Conservation (phyloP, 2,113 vertebrate species). For the Mormoops blainvillei region DNA sequence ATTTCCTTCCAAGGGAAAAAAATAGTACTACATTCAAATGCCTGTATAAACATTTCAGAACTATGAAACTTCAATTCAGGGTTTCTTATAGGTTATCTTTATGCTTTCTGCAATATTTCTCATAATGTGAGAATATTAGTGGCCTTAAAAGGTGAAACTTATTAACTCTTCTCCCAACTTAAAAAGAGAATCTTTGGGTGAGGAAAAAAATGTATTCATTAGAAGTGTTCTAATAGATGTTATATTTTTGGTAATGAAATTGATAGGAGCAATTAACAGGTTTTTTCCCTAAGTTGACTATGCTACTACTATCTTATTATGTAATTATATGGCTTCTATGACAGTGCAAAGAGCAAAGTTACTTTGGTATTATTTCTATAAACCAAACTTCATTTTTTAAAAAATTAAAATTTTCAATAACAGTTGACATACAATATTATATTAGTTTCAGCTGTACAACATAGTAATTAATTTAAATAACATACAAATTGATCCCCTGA, state of each 20-base stretch:
- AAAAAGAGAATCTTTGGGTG: not conserved
- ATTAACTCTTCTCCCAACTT: not conserved
- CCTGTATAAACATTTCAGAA: slow-evolving; percentile 8
- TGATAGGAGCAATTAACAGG: not conserved
- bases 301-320: not conserved
- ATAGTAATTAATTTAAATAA: not conserved
- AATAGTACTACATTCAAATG: not conserved
- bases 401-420: not conserved
- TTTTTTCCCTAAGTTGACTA: not conserved
- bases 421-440: not conserved
- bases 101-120: not conserved
- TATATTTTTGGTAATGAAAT: not conserved
- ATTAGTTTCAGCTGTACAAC: not conserved
- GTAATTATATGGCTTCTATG: slow-evolving; percentile 54
- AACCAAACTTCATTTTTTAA: slow-evolving; percentile 60
- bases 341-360: slow-evolving; percentile 62
- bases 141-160: not conserved
- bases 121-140: not conserved
- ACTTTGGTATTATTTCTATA: slow-evolving; percentile 62
- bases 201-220: not conserved
- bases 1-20: not conserved
- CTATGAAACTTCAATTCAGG: not conserved
- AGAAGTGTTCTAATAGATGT: not conserved
- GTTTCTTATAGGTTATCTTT: not conserved
- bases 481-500: not conserved